Conservation (phyloP, 2,797 vertebrate genomes). For the Morelia viridis region DNA sequence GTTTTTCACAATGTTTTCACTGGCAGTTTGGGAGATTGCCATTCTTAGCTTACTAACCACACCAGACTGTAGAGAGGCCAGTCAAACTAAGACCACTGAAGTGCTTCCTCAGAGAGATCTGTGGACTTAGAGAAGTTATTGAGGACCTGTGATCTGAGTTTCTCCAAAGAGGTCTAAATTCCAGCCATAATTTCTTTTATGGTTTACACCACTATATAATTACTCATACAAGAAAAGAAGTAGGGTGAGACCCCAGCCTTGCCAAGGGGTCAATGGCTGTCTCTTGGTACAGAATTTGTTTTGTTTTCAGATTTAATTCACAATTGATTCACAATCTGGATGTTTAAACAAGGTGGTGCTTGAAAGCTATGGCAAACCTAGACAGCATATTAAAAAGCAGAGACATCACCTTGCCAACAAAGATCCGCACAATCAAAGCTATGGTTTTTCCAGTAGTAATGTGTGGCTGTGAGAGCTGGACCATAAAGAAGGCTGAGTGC, state of each 20-base stretch:
- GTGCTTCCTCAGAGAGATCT: not conserved
- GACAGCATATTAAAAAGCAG: no score
- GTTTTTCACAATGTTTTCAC: not conserved
- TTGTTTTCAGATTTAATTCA: not conserved
- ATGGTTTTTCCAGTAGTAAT: no score
- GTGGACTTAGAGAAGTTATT: not conserved
- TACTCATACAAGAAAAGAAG: not conserved
- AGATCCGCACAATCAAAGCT: no score
- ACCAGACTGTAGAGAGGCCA: not conserved
- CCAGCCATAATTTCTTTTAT: not conserved
- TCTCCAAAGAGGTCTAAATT: not conserved
- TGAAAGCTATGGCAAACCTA: not conserved
- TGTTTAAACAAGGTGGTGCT: not conserved
- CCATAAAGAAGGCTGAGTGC: no score
- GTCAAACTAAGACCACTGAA: not conserved
- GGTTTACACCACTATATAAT: not conserved
- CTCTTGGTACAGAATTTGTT: not conserved
- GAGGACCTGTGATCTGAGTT: not conserved
- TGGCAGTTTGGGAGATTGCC: not conserved
- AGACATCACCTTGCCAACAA: no score
- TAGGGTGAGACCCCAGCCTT: not conserved
- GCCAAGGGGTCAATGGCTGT: not conserved
- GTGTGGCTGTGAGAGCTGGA: no score
- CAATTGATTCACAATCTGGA: not conserved
- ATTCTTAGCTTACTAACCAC: not conserved